Conservation (phyloP, 2,888 invertebrate species). For the Cheilosia impressa region DNA sequence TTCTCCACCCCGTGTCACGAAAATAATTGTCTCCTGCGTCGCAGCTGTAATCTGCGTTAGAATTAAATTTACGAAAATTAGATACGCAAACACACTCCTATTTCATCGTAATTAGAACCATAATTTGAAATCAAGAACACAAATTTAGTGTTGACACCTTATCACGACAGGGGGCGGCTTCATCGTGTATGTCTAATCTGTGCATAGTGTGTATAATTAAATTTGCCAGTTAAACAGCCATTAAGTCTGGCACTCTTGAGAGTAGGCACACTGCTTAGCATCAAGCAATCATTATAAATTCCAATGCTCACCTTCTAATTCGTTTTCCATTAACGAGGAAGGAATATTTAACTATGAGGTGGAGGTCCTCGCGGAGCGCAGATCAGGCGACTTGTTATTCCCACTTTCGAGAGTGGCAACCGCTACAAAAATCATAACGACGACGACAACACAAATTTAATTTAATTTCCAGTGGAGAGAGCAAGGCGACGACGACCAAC, state of each 20-base stretch:
- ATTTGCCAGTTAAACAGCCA: conserved; percentile 52
- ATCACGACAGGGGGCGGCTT: conserved; percentile 11
- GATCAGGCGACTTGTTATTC: conserved; percentile 24
- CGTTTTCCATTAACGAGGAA: conserved; percentile 47
- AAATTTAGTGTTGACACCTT: conserved; percentile 69
- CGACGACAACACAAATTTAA: conserved; percentile 56
- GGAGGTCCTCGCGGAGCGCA: background rate
- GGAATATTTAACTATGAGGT: conserved; percentile 23
- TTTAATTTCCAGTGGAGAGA: conserved; percentile 57
- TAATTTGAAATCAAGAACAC: conserved; percentile 70
- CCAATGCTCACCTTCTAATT: conserved; percentile 54
- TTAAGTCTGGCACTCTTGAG: conserved; percentile 12
- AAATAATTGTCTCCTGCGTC: conserved; percentile 16
- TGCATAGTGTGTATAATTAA: conserved; percentile 28
- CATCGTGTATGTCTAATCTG: background rate
- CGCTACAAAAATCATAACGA: conserved; percentile 57
- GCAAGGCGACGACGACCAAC: background rate
- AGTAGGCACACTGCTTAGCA: conserved; percentile 28
- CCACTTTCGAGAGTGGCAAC: conserved; percentile 9
- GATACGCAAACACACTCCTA: conserved; percentile 46
- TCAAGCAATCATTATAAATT: conserved; percentile 61
- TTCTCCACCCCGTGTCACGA: background rate
- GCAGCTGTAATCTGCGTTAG: conserved; percentile 6
- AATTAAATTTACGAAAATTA: conserved; percentile 50
- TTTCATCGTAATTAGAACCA: conserved; percentile 64